Base-by-base conservation (phyloP, 1,140 invertebrate species). In the Araneus ventricosus region DNA sequence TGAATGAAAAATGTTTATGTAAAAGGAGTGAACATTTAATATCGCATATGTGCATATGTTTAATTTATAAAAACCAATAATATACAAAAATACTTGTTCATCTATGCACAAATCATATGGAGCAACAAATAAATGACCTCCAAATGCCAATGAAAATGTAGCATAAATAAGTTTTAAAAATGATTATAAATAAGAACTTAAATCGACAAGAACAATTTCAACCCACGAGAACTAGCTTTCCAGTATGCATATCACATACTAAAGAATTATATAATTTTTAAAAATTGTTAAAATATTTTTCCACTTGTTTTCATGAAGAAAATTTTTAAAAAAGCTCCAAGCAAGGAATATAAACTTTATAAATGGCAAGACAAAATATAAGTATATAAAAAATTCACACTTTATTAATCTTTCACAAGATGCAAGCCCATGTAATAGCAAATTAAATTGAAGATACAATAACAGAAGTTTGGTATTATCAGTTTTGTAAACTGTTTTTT, bases 31-130 rank as follows among this genome's bases (percentile, higher is more conserved):
- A 27, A 67, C 14, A 27, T 59, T 59, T 20, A 59, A 67, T 67
- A 67, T 30, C 63, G 10, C 63, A 67, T 27, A 27, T 27, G 63
- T 67, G 63, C 24, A n/a, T 10, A 67, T 8, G 14, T 67, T 27
- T 67, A 67, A 67, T 67, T 67, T 67, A 67, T 67, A n/a, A n/a
- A 67, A 67, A 30, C 14, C 27, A 27, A 27, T 14, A 67, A 27
- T 8, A 67, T 67, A 67, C 63, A 67, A 67, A 67, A 67, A 67
- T 67, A 30, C 7, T 67, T 67, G 63, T 67, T 61, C 59, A n/a
- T 61, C 27, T 27, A n/a, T 67, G n/a, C 63, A 67, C 27, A 67
- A 67, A 67, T n/a, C 63, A 67, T n/a, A 67, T 10, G 27, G n/a
- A 67, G 61, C 27, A 63, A 67, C 63, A 67, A n/a, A 67, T 27